Evolutionary conservation across 1,140 invertebrate genomes (phyloP).

Genomic region (Drosophila orosa): DNA sequence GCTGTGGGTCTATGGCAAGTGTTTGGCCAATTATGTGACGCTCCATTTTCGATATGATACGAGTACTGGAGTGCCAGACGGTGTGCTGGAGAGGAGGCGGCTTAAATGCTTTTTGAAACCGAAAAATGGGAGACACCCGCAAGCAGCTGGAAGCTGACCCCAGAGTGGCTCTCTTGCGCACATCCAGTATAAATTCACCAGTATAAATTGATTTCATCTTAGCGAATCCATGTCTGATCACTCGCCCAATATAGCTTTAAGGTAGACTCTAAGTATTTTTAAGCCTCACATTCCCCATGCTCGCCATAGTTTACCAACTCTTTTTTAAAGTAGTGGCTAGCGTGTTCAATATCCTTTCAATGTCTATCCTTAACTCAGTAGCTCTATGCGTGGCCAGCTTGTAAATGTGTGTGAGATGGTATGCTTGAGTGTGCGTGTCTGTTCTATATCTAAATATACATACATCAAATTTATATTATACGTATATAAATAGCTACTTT

Average conservation of each 20-base stretch:
- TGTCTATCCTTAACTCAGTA: conserved; percentile 73
- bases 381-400: conserved; percentile 63
- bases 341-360: conserved; percentile 71
- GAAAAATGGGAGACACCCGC: conserved; percentile 2
- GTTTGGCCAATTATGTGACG: conserved; percentile 77
- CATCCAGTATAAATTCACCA: conserved; percentile 1
- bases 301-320: conserved; percentile 34
- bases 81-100: not conserved
- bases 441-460: conserved; percentile 40
- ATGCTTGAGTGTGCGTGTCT: conserved; percentile 43
- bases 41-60: conserved; percentile 74
- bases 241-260: conserved; percentile 7
- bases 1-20: conserved; percentile 50
- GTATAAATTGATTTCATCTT: conserved; percentile 28
- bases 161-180: not conserved
- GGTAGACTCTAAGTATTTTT: conserved; percentile 37
- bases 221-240: conserved; percentile 23
- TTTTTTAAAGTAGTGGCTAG: conserved; percentile 76
- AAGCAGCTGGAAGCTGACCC: not conserved
- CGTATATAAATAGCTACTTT: conserved; percentile 65
- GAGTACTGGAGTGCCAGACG: conserved; percentile 1
- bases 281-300: conserved; percentile 35
- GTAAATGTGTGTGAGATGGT: conserved; percentile 52
- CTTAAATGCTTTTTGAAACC: conserved; percentile 21
- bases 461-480: conserved; percentile 37